Evolutionary conservation across 2,797 vertebrate species (phyloP).

Genomic region (Bradypus variegatus): DNA sequence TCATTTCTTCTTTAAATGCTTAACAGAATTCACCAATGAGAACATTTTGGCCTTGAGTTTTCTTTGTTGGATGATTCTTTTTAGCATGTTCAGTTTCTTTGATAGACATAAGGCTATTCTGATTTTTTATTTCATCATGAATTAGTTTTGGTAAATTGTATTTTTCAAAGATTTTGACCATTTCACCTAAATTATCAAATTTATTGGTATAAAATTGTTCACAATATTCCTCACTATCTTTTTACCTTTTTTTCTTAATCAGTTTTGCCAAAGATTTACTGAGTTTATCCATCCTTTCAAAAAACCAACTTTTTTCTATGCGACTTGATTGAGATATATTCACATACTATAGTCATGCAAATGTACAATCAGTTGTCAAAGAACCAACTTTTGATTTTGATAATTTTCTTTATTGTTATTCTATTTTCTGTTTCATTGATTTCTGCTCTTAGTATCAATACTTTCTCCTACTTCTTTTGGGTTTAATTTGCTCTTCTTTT

Average conservation of each 20-base stretch:
- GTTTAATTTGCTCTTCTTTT: neutral
- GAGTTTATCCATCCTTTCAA: neutral
- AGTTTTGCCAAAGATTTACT: neutral
- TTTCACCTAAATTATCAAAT: neutral
- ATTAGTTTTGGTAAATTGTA: neutral
- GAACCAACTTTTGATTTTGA: neutral
- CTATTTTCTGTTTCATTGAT: neutral
- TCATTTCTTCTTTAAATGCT: neutral
- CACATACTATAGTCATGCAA: too few relatives aligned
- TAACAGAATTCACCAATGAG: conserved; percentile 24
- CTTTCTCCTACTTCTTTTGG: neutral
- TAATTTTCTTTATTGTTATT: neutral
- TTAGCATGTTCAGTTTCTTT: neutral
- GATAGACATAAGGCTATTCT: neutral
- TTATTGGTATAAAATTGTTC: neutral
- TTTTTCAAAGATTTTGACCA: neutral
- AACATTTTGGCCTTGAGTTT: neutral
- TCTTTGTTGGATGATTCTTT: neutral
- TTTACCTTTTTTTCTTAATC: neutral
- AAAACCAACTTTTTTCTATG: neutral
- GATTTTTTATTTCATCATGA: neutral
- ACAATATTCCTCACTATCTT: neutral
- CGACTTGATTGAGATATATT: too few relatives aligned
- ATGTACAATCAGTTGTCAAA: neutral
- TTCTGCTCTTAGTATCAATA: neutral